These are phyloP conservation scores for Platyrinchus mystaceus DNA, from an alignment of 2,797 vertebrate species.

Conservation along the genomic window DNA sequence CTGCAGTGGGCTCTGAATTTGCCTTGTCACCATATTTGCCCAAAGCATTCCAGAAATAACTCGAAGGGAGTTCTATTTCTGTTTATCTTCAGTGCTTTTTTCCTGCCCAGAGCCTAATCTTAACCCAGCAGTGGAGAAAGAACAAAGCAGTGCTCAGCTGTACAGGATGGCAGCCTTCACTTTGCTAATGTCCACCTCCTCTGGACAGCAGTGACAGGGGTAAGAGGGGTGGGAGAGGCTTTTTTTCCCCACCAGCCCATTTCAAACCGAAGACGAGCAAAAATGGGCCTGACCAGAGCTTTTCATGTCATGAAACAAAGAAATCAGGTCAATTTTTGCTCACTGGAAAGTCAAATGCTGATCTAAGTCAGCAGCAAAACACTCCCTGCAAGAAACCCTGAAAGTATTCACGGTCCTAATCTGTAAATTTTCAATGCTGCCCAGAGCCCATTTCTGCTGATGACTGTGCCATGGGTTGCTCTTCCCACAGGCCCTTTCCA, in stretches of 20 bases:
- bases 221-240: not conserved
- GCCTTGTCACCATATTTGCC: not conserved
- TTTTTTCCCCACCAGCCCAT: no score
- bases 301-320: not conserved
- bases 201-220: not conserved
- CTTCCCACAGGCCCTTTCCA: not conserved
- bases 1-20: not conserved
- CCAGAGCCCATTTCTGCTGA: not conserved
- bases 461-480: accelerated
- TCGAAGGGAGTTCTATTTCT: not conserved
- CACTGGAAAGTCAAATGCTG: not conserved
- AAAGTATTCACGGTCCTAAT: not conserved
- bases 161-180: not conserved
- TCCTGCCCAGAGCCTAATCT: not conserved
- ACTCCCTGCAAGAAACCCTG: not conserved
- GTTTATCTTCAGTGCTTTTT: not conserved
- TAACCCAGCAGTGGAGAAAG: not conserved
- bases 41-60: not conserved
- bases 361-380: not conserved
- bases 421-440: accelerated
- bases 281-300: not conserved
- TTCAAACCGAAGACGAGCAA: not conserved
- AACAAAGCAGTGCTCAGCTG: not conserved
- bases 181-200: no score
- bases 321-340: not conserved